These are phyloP conservation scores for Hippocampus abdominalis DNA, from an alignment of 2,113 vertebrate species.

Conservation along the genomic window DNA sequence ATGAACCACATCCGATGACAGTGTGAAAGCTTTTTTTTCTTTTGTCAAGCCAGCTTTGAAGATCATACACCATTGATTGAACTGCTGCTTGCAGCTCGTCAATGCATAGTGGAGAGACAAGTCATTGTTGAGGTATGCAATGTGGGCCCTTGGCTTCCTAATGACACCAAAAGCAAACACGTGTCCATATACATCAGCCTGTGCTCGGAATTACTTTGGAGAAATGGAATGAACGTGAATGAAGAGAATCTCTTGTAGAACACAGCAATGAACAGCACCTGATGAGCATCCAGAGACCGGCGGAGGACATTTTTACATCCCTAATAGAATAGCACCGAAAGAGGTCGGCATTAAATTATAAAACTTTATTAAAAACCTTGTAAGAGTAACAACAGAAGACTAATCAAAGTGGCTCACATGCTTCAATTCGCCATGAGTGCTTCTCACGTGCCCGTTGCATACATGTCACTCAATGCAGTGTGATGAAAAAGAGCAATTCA, in stretches of 20 bases:
- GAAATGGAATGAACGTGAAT: constrained; percentile 31
- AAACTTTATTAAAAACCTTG: constrained; percentile 65
- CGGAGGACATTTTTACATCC: constrained; percentile 34
- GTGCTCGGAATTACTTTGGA: constrained; percentile 62
- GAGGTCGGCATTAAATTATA: constrained; percentile 59
- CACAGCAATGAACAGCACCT: constrained; percentile 17
- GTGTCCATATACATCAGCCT: constrained; percentile 42
- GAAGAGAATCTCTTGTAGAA: background rate
- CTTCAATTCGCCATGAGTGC: constrained; percentile 36
- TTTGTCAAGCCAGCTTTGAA: constrained; percentile 63
- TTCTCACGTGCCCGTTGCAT: constrained; percentile 36
- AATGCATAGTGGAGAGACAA: constrained; percentile 69
- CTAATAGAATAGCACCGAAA: constrained; percentile 63
- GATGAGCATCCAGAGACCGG: constrained; percentile 41
- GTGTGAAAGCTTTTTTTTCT: constrained; percentile 56
- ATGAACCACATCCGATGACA: constrained; percentile 69
- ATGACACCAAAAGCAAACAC: constrained; percentile 51
- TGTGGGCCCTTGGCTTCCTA: constrained; percentile 62
- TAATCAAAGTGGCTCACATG: constrained; percentile 51
- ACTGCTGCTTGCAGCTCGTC: constrained; percentile 54
- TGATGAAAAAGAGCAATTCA: constrained; percentile 44
- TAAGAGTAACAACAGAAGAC: constrained; percentile 55
- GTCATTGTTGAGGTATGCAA: constrained; percentile 66
- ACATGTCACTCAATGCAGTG: constrained; percentile 31
- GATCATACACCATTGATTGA: constrained; percentile 61